phyloP scores from a whole-genome alignment of 2,888 invertebrate species.

The Spicauda simplicius region DNA sequence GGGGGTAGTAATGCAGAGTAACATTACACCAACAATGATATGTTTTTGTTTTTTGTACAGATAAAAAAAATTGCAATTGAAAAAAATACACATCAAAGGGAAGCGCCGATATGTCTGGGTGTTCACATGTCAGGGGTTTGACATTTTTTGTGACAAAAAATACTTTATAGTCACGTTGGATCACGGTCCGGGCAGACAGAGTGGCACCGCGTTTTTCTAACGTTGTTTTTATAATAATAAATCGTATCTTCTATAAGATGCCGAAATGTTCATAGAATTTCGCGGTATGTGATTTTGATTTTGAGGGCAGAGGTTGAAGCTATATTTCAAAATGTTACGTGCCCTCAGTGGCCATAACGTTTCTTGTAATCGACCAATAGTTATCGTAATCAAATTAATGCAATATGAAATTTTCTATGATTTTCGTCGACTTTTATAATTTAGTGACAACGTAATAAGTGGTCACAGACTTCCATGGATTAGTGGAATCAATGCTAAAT shows the following conservation, averaged over 20 bases:
- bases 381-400: too few species aligned
- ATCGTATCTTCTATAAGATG: slow-evolving; percentile 48
- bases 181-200: slow-evolving; percentile 64
- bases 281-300: slow-evolving; percentile 32
- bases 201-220: slow-evolving; percentile 70
- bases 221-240: slow-evolving; percentile 62
- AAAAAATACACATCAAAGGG: slow-evolving; percentile 63
- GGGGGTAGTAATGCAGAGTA: too few species aligned
- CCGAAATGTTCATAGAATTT: slow-evolving; percentile 33
- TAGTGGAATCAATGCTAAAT: too few species aligned
- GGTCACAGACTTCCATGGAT: too few species aligned
- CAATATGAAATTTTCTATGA: too few species aligned
- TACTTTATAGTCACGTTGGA: slow-evolving; percentile 57
- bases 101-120: slow-evolving; percentile 54
- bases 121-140: slow-evolving; percentile 58
- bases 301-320: slow-evolving; percentile 1
- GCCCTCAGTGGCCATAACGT: neutral
- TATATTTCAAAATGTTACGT: neutral
- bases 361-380: too few species aligned
- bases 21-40: neutral
- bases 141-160: slow-evolving; percentile 64
- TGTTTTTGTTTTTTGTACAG: slow-evolving; percentile 1
- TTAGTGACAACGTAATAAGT: too few species aligned
- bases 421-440: too few species aligned
- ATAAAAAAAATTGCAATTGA: slow-evolving; percentile 40